Evolutionary conservation across 2,113 vertebrate genomes (phyloP), one percentile per base, ranked within the genome.

Genomic region (Pterocles burchelli): DNA sequence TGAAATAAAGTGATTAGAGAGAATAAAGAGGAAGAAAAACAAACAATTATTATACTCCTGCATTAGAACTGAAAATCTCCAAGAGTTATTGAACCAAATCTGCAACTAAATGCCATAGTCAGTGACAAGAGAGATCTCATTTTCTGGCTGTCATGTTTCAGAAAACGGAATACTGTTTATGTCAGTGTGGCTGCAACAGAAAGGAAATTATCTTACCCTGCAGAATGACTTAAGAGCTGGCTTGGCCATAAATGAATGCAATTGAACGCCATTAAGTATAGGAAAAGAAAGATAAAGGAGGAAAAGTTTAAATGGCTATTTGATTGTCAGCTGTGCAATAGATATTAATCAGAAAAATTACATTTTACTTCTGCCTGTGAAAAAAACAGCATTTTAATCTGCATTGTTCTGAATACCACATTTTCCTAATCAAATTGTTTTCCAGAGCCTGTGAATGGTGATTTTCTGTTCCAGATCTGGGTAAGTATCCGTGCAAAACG

Each of bases 131-230:
- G 80, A 96, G 78, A 96, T 96, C 94, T 97, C 85, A 98, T 98
- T 98, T 98, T 98, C 96, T 96, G 94, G 94, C 94, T 97, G 96
- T 97, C 90, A 43, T 92, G 78, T 95, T 97, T 97, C 87, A 96
- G 95, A 96, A 93, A 87, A 59, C 54, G 92, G 88, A 96, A 92
- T 95, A 74, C 62, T 80, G 41, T 82, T 94, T 71, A 70, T 91
- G 76, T 94, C 94, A 84, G 91, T 83, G 70, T 75, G 80, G 90
- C 29, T 43, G 85, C 86, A 97, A 96, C 46, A 94, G 91, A 97
- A 97, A 96, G 77, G 82, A 97, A 97, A 97, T 92, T 91, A 74
- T 91, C 68, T 96, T 72, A 85, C 74, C 29, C 68, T 62, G 57
- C 49, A 72, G 61, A 97, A 93, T 88, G 94, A 76, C 74, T 92